A percentile compares a stretch with the other conserved stretches of the same genome.
These are phyloP conservation scores for Eupelmus urozonus DNA, from an alignment of 2,888 invertebrate species.

Conservation along the genomic window DNA sequence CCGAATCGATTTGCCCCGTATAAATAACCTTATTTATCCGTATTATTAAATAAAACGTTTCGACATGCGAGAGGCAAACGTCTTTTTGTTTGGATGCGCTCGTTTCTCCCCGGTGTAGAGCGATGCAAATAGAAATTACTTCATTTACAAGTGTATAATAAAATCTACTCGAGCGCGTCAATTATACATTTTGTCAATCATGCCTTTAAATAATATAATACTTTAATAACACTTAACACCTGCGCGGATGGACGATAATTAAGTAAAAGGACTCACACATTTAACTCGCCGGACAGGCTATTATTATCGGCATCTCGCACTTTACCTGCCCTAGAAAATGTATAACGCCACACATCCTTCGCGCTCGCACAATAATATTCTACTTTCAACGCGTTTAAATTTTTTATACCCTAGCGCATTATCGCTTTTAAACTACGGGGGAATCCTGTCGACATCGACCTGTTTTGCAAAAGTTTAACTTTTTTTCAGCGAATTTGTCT, in stretches of 20 bases:
- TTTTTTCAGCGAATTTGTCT: too few species aligned
- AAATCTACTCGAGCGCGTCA: neutral
- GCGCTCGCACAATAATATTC: neutral
- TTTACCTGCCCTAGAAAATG: neutral
- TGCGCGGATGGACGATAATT: neutral
- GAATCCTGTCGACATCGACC: too few species aligned
- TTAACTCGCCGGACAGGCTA: neutral
- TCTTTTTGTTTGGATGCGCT: too few species aligned
- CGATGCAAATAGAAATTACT: neutral
- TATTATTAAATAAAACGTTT: too few species aligned
- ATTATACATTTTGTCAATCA: conserved; percentile 5
- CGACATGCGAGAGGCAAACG: too few species aligned
- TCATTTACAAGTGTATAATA: neutral
- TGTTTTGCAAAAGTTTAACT: too few species aligned
- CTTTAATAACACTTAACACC: neutral
- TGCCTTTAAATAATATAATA: conserved; percentile 4
- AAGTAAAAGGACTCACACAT: neutral
- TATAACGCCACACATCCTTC: neutral
- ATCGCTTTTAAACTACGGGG: too few species aligned
- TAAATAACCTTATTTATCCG: too few species aligned
- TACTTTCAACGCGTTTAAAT: neutral
- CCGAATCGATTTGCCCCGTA: too few species aligned
- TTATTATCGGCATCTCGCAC: neutral
- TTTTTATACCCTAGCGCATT: neutral
- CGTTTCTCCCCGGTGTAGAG: neutral